phyloP scores from a whole-genome alignment of 2,113 vertebrate genomes.

The Microtus pennsylvanicus region DNA sequence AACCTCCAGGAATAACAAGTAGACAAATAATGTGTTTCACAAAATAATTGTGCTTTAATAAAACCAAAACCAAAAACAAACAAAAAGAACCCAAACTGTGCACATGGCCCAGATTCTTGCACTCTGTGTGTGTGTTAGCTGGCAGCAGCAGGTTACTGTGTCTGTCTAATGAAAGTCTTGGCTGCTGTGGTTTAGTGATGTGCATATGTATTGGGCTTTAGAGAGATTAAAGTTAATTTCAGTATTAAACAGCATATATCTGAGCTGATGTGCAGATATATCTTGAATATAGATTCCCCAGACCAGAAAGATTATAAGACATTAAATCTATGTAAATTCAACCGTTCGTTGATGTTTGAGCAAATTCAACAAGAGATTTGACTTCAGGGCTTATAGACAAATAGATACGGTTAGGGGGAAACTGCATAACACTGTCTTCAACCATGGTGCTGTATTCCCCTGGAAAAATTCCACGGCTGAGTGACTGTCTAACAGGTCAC shows the following conservation, averaged over 20 bases:
- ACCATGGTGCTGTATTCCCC: constrained; percentile 69
- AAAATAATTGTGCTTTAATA: neutral
- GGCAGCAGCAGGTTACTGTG: constrained; percentile 72
- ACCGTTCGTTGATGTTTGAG: constrained; percentile 86
- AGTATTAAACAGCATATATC: constrained; percentile 84
- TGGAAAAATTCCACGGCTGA: constrained; percentile 78
- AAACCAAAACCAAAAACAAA: constrained; percentile 19
- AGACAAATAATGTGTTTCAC: neutral
- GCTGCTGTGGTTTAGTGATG: constrained; percentile 81
- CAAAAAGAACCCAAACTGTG: constrained; percentile 13
- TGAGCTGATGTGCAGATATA: constrained; percentile 76
- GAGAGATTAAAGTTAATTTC: constrained; percentile 87
- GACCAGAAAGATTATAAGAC: constrained; percentile 87
- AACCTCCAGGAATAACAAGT: neutral
- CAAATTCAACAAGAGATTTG: constrained; percentile 87
- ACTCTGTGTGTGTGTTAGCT: constrained; percentile 76
- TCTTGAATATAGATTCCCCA: constrained; percentile 86
- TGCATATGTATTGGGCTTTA: constrained; percentile 83
- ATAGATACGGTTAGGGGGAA: constrained; percentile 73
- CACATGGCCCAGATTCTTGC: constrained; percentile 70
- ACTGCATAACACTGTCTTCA: constrained; percentile 15
- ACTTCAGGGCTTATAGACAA: constrained; percentile 83
- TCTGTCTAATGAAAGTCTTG: constrained; percentile 82
- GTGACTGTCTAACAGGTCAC: constrained; percentile 84
- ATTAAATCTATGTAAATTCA: constrained; percentile 89